These are phyloP conservation scores for Tridacna crocea DNA, from an alignment of 2,888 invertebrate genomes.

Conservation along the genomic window DNA sequence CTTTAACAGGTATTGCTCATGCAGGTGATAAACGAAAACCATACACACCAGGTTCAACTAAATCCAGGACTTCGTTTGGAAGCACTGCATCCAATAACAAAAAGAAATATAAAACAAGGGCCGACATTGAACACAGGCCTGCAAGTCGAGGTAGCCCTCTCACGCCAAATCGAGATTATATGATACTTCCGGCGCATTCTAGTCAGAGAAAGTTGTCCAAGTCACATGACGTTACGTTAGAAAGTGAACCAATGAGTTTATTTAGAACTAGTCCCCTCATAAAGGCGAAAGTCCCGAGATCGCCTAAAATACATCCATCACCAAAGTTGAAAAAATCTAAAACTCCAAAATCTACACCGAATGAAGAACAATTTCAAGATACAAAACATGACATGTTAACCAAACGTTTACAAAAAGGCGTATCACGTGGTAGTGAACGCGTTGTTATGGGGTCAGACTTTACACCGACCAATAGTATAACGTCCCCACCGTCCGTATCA, in stretches of 20 bases:
- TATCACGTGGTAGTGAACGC: constrained; percentile 45
- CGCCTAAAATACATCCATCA: constrained; percentile 75
- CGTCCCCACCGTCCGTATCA: constrained; percentile 55
- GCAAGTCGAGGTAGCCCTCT: constrained; percentile 64
- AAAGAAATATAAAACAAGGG: constrained; percentile 67
- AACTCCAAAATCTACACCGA: constrained; percentile 38
- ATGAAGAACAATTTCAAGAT: constrained; percentile 46
- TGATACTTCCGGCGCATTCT: constrained; percentile 64
- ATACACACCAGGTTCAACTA: constrained; percentile 69
- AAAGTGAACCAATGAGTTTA: constrained; percentile 67
- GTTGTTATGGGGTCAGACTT: constrained; percentile 61
- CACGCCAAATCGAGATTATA: constrained; percentile 69
- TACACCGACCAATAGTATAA: constrained; percentile 56
- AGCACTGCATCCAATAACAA: constrained; percentile 55
- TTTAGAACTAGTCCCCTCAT: constrained; percentile 72
- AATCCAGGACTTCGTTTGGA: constrained; percentile 70
- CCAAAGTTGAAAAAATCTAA: constrained; percentile 64
- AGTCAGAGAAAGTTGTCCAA: constrained; percentile 73
- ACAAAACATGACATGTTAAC: constrained; percentile 73
- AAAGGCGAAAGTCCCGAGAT: constrained; percentile 67
- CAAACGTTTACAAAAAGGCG: constrained; percentile 64
- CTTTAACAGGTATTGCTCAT: constrained; percentile 68
- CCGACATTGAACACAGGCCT: constrained; percentile 63
- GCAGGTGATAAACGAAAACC: constrained; percentile 49
- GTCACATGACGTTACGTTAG: constrained; percentile 65